Base-by-base conservation (phyloP, 2,113 vertebrate genomes). In the Holacanthus passer region DNA sequence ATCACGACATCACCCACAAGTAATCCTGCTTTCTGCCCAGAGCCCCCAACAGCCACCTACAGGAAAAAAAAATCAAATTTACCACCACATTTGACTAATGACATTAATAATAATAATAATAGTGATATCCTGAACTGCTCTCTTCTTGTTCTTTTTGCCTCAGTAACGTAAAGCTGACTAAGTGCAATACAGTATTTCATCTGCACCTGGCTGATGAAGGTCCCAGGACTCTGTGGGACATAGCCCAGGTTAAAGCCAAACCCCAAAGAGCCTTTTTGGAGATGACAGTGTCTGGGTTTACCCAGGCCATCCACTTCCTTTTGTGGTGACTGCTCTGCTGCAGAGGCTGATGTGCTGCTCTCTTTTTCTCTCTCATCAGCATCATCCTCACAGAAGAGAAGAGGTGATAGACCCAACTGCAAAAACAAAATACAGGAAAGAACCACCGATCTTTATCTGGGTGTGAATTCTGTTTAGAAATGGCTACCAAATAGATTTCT, bases 381-480 rank as follows among this genome's bases (percentile, higher is more conserved):
- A 12, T 27, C 35, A 7, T 95, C 91, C 52, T 96, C 95, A 72
- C 93, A 90, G 87, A 97, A 99, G 29, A 97, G 93, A 71, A 97
- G 93, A 0, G 97, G 97, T 20, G 97, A 97, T 22, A 99, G 88
- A 37, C 96, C 96, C 0, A 99, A 87, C 98, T 99, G 90, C 29
- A 88, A 74, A 56, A 76, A 37, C 56, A 20, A 68, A 59, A 73
- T 41, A n/a, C 55, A 68, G 56, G 20, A 55, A 58, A 43, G 52
- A 12, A 2, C 4, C 7, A 37, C 3, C 13, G 16, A 68, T 12
- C 2, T 8, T 39, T 22, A 73, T 43, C 14, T 64, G 19, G 12
- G 31, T 52, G 11, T 53, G 7, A 65, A 6, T 60, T 48, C 32
- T 19, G 0, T 31, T 55, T 11, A 31, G 35, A 31, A 14, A 12